Evolutionary conservation across 2,113 vertebrate species (phyloP).

Genomic region (Calidris pygmaea): DNA sequence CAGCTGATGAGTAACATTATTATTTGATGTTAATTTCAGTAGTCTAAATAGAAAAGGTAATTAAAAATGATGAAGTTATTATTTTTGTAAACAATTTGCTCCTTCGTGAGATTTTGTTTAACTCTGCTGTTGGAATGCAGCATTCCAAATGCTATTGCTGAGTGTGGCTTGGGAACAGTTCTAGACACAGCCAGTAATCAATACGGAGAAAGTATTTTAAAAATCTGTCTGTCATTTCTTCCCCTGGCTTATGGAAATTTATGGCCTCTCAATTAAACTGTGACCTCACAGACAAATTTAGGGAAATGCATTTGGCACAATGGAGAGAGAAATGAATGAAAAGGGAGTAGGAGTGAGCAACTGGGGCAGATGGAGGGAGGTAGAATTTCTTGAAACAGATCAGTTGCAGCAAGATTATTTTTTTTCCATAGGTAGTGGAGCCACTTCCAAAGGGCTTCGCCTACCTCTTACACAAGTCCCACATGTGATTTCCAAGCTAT

Average conservation of each 20-base stretch:
- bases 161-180: not conserved
- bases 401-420: not conserved
- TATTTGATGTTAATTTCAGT: not conserved
- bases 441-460: not conserved
- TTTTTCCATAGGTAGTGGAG: not conserved
- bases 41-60: not conserved
- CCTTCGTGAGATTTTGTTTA: not conserved
- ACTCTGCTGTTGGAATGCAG: not conserved
- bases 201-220: not conserved
- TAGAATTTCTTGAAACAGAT: slow-evolving; percentile 14
- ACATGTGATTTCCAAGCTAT: not conserved
- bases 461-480: not conserved
- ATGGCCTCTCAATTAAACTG: not conserved
- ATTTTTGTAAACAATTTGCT: not conserved
- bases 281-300: not conserved
- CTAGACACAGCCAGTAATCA: not conserved
- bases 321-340: not conserved
- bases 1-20: not conserved
- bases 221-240: not conserved
- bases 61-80: not conserved
- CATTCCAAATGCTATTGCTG: not conserved
- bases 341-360: slow-evolving; percentile 24
- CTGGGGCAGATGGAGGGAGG: not conserved
- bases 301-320: not conserved
- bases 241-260: not conserved